Evolutionary conservation across 2,797 vertebrate species (phyloP), one percentile per base, ranked within the genome.

Genomic region (Chelon auratus): DNA sequence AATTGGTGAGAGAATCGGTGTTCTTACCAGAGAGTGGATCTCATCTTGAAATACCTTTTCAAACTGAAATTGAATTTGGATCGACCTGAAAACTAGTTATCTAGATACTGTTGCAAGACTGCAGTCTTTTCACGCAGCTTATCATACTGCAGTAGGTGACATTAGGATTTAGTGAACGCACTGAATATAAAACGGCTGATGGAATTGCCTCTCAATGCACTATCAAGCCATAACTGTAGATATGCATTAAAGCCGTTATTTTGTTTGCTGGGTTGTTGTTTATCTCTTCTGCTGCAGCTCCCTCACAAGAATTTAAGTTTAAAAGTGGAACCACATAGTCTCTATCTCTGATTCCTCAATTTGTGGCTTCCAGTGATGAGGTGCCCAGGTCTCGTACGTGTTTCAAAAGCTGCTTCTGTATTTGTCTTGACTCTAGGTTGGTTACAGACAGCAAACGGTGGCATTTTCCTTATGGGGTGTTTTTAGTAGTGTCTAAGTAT

Each of bases 21-120:
- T 81, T 84, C 50, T 63, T 57, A 63, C 55, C 54, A 58, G 22
- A 61, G 53, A 66, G 26, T 3, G 54, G 33, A 66, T 69, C 43
- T 80, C 8, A 43, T 68, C 30, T 57, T 79, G 40, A 64, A 62
- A 81, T 20, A 30, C n/a, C 37, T 24, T 61, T 78, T 57, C 48
- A 0, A 42, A 13, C 62, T 45, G 15, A 81, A 62, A 86, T 81
- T 68, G 54, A 73, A 62, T 85, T 86, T 75, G 51, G 55, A 78
- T 78, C 43, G 58, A 66, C 42, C 68, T 71, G 40, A 74, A 62
- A 75, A 60, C 61, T 52, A 43, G 43, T 75, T 80, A 69, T 72
- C 51, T 60, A n/a, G 24, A 66, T 69, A 61, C 50, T 58, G 81
- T 48, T 52, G 20, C 20, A 61, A 77, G 78, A 85, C 79, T 78